Conservation (phyloP, 1,140 invertebrate genomes). For the Elymnias hypermnestra region DNA sequence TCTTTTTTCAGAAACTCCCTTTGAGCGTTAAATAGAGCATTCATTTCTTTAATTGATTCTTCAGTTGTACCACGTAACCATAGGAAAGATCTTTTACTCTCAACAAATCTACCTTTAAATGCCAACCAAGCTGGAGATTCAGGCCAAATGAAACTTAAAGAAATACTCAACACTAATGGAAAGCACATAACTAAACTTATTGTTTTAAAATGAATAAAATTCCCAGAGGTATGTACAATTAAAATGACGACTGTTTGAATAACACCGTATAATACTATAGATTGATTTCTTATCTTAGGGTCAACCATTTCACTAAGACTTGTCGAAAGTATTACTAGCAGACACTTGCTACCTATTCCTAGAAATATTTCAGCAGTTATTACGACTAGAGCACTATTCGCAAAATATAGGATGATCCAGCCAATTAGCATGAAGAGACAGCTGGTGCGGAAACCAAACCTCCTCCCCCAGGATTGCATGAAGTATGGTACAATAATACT, state of each 20-base stretch:
- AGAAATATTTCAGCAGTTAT: neutral
- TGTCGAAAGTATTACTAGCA: slow-evolving; percentile 7
- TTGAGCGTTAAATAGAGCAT: slow-evolving; percentile 10
- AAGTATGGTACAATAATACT: neutral
- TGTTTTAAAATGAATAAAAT: slow-evolving; percentile 12
- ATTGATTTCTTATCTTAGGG: slow-evolving; percentile 12
- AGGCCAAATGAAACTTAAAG: slow-evolving; percentile 13
- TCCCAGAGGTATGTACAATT: slow-evolving; percentile 5
- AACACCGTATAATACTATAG: slow-evolving; percentile 6
- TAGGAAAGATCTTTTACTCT: slow-evolving; percentile 15
- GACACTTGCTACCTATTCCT: slow-evolving; percentile 7
- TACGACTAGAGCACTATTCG: neutral
- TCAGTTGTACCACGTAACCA: slow-evolving; percentile 12
- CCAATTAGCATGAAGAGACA: neutral
- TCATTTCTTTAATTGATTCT: slow-evolving; percentile 14
- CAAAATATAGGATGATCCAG: too few species aligned
- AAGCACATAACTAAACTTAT: slow-evolving; percentile 6
- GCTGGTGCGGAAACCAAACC: neutral
- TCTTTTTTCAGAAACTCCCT: neutral
- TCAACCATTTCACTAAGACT: slow-evolving; percentile 17
- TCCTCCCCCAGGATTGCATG: neutral
- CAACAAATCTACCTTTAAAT: slow-evolving; percentile 16
- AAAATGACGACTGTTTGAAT: slow-evolving; percentile 11
- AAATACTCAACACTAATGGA: slow-evolving; percentile 3
- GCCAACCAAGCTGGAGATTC: slow-evolving; percentile 19